Evolutionary conservation across 2,888 invertebrate genomes (phyloP).

Genomic region (Troglohyphantes excavatus): DNA sequence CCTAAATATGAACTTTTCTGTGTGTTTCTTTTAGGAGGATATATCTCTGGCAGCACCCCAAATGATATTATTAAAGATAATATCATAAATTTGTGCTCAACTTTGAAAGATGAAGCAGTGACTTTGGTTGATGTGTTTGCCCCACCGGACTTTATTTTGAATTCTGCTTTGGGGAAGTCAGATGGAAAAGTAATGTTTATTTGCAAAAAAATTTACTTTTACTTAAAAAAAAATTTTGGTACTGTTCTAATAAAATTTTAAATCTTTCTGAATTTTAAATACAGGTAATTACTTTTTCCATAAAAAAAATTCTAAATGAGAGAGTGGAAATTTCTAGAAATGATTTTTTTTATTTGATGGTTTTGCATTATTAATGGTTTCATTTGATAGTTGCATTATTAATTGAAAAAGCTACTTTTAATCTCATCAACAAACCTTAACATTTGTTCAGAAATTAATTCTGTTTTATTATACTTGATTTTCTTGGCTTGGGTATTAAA

Average conservation of each 20-base stretch:
- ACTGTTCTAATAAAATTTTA: background rate
- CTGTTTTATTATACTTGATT: too few species aligned
- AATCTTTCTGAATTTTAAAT: background rate
- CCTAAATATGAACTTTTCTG: background rate
- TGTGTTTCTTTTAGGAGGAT: conserved; percentile 82
- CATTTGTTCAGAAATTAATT: too few species aligned
- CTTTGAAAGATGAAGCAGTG: conserved; percentile 89
- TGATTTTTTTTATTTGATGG: too few species aligned
- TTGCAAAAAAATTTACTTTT: background rate
- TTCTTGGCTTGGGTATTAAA: too few species aligned
- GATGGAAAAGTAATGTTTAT: conserved; percentile 88
- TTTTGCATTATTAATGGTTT: too few species aligned
- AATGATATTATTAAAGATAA: conserved; percentile 86
- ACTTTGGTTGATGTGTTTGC: conserved; percentile 92
- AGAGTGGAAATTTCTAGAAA: too few species aligned
- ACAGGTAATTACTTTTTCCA: background rate
- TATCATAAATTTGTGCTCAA: conserved; percentile 87
- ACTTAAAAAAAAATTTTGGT: background rate
- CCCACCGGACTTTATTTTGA: conserved; percentile 93
- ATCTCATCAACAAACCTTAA: too few species aligned
- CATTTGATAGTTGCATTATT: too few species aligned
- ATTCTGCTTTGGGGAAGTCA: conserved; percentile 91
- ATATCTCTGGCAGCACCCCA: conserved; percentile 81
- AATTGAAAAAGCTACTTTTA: too few species aligned
- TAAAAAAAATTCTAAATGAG: too few species aligned